Conservation (phyloP, 1,140 invertebrate genomes). For the Magallana ariakensis region DNA sequence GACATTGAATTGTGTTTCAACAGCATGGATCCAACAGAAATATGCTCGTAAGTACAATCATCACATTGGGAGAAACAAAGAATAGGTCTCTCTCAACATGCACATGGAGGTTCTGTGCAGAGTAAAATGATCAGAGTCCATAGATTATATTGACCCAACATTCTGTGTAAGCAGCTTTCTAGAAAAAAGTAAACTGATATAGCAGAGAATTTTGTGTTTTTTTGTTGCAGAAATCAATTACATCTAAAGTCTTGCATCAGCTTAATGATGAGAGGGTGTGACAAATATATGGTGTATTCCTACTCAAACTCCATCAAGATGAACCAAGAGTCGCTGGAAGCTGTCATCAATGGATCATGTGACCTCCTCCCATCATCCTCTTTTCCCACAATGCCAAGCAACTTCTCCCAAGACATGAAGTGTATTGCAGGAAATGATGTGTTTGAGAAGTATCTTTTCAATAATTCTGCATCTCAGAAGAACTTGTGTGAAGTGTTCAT, state of each 20-base stretch:
- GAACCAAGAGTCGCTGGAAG: background rate
- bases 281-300: slow-evolving; percentile 5
- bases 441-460: slow-evolving; percentile 1
- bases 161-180: no score
- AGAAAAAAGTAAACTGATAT: no score
- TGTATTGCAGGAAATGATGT: slow-evolving; percentile 9
- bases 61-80: no score
- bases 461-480: background rate
- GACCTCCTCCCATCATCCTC: background rate
- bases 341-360: background rate
- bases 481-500: slow-evolving; percentile 15
- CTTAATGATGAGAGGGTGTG: slow-evolving; percentile 16
- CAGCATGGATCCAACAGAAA: background rate
- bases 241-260: background rate
- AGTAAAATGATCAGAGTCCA: no score
- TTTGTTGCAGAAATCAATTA: background rate
- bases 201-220: background rate
- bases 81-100: no score
- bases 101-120: no score
- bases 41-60: background rate
- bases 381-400: background rate
- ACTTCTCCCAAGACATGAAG: background rate
- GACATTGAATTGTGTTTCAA: background rate
- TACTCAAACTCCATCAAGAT: background rate
- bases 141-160: no score